Conservation (phyloP, 2,113 vertebrate genomes). For the Catharus fuscescens region DNA sequence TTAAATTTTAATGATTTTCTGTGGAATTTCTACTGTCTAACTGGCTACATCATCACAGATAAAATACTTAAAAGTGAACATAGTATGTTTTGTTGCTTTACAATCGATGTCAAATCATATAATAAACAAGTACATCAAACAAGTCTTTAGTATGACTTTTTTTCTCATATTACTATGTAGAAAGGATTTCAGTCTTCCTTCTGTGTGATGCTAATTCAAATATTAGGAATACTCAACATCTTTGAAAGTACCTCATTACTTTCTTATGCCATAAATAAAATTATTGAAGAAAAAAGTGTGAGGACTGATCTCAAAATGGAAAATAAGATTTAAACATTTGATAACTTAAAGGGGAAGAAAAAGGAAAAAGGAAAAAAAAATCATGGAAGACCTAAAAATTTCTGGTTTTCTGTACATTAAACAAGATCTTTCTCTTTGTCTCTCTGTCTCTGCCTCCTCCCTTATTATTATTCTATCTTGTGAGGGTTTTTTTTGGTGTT, state of each 20-base stretch:
- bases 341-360: background rate
- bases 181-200: background rate
- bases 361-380: accelerated
- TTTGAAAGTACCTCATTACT: background rate
- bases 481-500: background rate
- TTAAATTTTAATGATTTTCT: background rate
- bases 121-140: background rate
- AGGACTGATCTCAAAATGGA: background rate
- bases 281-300: background rate
- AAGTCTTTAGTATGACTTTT: background rate
- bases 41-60: background rate
- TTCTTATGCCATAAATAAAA: background rate
- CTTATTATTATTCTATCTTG: background rate
- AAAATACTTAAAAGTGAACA: background rate
- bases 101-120: background rate
- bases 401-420: background rate
- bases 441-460: background rate
- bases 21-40: background rate
- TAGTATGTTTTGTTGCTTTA: background rate
- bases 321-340: background rate
- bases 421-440: background rate
- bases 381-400: background rate
- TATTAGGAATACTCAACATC: background rate
- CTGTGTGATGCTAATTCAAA: background rate
- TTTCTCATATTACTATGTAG: background rate